These are phyloP conservation scores for Micromys minutus DNA, from an alignment of 2,113 vertebrate genomes.

Conservation along the genomic window DNA sequence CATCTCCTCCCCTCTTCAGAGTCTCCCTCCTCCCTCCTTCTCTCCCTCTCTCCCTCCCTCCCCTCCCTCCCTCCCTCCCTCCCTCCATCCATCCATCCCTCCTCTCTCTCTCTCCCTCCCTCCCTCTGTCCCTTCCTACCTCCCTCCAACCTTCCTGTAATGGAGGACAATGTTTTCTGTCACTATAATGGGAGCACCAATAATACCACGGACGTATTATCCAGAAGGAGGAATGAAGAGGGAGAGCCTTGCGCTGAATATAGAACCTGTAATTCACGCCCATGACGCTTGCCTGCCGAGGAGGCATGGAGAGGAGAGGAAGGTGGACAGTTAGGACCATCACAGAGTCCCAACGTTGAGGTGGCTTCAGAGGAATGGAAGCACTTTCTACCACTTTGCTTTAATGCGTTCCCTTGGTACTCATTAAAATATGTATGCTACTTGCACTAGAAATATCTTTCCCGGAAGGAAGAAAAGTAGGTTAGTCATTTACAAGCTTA, in stretches of 20 bases:
- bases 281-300: neutral
- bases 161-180: neutral
- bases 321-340: neutral
- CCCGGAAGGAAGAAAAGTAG: slow-evolving; percentile 50
- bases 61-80: neutral
- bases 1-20: neutral
- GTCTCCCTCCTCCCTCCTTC: neutral
- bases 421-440: slow-evolving; percentile 46
- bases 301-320: neutral
- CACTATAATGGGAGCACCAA: neutral
- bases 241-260: slow-evolving; percentile 26
- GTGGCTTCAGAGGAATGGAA: slow-evolving; percentile 49
- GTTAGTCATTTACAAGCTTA: slow-evolving; percentile 13
- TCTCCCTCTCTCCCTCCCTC: neutral
- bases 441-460: slow-evolving; percentile 39
- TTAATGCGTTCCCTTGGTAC: neutral
- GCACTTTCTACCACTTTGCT: slow-evolving; percentile 32
- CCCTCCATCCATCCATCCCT: neutral
- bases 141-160: neutral
- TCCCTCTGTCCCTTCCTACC: neutral
- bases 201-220: neutral
- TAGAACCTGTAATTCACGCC: neutral
- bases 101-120: neutral
- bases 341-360: slow-evolving; percentile 38
- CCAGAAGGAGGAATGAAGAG: neutral